These are phyloP conservation scores for Poecilia latipinna DNA, from an alignment of 2,113 vertebrate genomes.

Conservation along the genomic window DNA sequence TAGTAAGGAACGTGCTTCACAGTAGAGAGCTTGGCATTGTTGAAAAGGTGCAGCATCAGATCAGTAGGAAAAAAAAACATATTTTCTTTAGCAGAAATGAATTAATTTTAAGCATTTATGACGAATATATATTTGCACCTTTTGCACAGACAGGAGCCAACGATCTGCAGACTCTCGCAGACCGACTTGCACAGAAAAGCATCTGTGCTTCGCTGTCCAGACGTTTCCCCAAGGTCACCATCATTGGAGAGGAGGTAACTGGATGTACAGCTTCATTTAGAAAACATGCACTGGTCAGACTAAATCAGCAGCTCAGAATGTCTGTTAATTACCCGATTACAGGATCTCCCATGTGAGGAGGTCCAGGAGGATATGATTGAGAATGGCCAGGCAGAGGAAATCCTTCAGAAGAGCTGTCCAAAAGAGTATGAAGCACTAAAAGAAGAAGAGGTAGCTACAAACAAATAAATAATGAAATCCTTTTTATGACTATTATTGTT, in stretches of 20 bases:
- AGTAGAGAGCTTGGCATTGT: slow-evolving; percentile 91
- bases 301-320: too few species aligned
- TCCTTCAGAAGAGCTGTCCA: slow-evolving; percentile 89
- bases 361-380: slow-evolving; percentile 89
- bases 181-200: slow-evolving; percentile 92
- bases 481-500: not conserved
- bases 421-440: slow-evolving; percentile 84
- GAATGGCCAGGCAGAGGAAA: slow-evolving; percentile 85
- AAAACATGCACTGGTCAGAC: not conserved
- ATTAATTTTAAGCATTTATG: not conserved
- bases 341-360: slow-evolving; percentile 89
- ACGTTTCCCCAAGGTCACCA: slow-evolving; percentile 90
- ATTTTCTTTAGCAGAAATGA: not conserved
- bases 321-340: not conserved
- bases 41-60: slow-evolving; percentile 84
- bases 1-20: slow-evolving; percentile 88
- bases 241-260: slow-evolving; percentile 95
- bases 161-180: slow-evolving; percentile 95
- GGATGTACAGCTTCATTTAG: not conserved
- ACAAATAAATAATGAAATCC: not conserved
- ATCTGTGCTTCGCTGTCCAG: slow-evolving; percentile 91
- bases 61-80: not conserved
- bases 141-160: slow-evolving; percentile 83
- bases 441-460: slow-evolving; percentile 89
- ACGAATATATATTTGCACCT: not conserved